Evolutionary conservation across 2,113 vertebrate species (phyloP), one percentile per base, ranked within the genome.

Genomic region (Pagrus major): DNA sequence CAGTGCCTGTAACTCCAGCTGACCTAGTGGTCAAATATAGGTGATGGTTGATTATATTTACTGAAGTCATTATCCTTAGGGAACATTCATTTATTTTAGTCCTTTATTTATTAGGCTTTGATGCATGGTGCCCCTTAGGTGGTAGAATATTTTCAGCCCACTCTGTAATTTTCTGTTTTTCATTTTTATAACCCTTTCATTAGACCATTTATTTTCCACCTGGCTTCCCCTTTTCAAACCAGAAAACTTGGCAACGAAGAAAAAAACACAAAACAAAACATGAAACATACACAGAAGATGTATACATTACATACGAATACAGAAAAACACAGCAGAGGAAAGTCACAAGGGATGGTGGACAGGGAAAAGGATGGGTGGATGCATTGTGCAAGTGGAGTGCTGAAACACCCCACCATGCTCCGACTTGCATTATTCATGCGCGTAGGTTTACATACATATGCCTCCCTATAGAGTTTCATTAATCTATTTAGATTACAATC

Each of bases 391-490:
- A 74, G 44, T 25, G 27, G 64, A 83, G 51, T 52, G 58, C 67
- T 60, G 71, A 71, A 81, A 79, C 68, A 64, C 47, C 15, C 23
- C 56, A 46, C n/a, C n/a, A n/a, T n/a, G n/a, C n/a, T n/a, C n/a
- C n/a, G 27, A 42, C 39, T n/a, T 87, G 72, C 54, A 88, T 90
- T 83, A 87, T 91, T 87, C 52, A 88, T 84, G 49, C 9, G 18
- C 16, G 31, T 61, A 64, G 71, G 65, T 89, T 88, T 54, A 47
- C 61, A 79, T 82, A 78, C 66, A 39, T 46, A 52, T 52, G 47
- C 39, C 25, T 83, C 81, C n/a, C 81, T 70, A 42, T 58, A 75
- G 74, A 80, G 58, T 72, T 80, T 68, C 35, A 46, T 59, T 66
- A 52, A 87, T 83, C 60, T 47, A 78, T 81, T 86, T 79, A 71